Percentiles rank a stretch among this genome's conserved stretches.
Evolutionary conservation across 2,888 invertebrate species (phyloP).

Genomic region (Napeogenes sylphis): DNA sequence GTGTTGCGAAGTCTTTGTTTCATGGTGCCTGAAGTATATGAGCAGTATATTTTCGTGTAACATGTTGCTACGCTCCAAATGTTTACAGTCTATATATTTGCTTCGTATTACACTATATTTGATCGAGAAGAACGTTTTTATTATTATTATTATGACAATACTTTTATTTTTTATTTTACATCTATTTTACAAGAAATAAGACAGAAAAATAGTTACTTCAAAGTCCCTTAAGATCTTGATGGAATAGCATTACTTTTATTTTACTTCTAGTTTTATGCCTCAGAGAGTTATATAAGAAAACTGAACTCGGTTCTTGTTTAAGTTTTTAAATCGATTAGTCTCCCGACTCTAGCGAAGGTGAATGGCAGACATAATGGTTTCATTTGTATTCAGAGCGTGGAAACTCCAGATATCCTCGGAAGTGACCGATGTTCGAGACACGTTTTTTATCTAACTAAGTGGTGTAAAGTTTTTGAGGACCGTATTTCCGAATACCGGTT

Average conservation of each 20-base stretch:
- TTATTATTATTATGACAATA: background rate
- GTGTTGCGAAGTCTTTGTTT: slow-evolving; percentile 6
- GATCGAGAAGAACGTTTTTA: background rate
- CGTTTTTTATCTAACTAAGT: slow-evolving; percentile 20
- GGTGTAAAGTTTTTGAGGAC: background rate
- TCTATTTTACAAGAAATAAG: slow-evolving; percentile 6
- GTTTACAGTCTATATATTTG: background rate
- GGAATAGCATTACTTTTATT: slow-evolving; percentile 5
- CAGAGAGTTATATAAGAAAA: background rate
- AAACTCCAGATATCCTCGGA: slow-evolving; percentile 19
- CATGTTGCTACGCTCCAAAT: background rate
- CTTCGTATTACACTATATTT: background rate
- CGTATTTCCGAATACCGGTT: too few species aligned
- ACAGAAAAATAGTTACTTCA: background rate
- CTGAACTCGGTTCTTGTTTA: slow-evolving; percentile 4
- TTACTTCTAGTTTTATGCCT: background rate
- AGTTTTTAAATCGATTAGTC: slow-evolving; percentile 7
- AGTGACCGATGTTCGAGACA: slow-evolving; percentile 24
- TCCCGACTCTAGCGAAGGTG: slow-evolving; percentile 1
- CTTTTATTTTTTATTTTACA: slow-evolving; percentile 1
- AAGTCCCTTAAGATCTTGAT: slow-evolving; percentile 2
- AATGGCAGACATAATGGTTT: slow-evolving; percentile 17
- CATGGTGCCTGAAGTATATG: slow-evolving; percentile 1
- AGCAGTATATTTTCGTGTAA: slow-evolving; percentile 6
- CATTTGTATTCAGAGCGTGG: slow-evolving; percentile 26